These are phyloP conservation scores for Oceanodroma tethys DNA, from an alignment of 2,113 vertebrate species.

Conservation along the genomic window DNA sequence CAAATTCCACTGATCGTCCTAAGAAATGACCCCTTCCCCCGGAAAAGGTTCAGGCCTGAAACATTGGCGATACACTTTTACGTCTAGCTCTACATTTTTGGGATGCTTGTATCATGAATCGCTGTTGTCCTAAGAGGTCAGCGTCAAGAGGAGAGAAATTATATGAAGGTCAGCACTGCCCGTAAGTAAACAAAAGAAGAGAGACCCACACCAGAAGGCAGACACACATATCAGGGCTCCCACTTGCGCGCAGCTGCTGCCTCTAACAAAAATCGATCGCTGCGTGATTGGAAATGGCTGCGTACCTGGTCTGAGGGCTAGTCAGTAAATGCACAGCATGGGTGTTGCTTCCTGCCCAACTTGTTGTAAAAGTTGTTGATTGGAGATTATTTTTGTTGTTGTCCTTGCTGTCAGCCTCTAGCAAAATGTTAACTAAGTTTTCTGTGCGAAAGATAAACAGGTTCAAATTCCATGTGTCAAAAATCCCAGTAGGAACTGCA, in stretches of 20 bases:
- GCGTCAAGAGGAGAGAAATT: neutral
- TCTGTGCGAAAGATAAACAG: neutral
- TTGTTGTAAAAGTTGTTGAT: slow-evolving; percentile 1
- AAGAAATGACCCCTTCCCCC: neutral
- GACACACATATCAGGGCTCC: neutral
- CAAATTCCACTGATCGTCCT: neutral
- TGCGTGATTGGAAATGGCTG: neutral
- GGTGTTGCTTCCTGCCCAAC: neutral
- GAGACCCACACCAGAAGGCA: neutral
- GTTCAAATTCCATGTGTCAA: neutral
- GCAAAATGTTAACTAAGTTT: slow-evolving; percentile 8
- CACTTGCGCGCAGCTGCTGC: neutral
- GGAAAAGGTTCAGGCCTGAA: neutral
- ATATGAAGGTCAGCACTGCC: neutral
- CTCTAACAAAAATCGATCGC: slow-evolving; percentile 8
- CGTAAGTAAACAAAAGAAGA: neutral
- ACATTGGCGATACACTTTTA: neutral
- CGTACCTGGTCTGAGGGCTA: neutral
- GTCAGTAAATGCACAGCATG: neutral
- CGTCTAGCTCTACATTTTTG: neutral
- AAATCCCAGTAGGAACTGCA: neutral
- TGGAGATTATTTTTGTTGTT: neutral
- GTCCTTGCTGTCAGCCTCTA: neutral
- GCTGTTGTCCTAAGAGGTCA: neutral
- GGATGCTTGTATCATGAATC: neutral